Conservation (phyloP, 2,113 vertebrate species). For the Labrus mixtus region DNA sequence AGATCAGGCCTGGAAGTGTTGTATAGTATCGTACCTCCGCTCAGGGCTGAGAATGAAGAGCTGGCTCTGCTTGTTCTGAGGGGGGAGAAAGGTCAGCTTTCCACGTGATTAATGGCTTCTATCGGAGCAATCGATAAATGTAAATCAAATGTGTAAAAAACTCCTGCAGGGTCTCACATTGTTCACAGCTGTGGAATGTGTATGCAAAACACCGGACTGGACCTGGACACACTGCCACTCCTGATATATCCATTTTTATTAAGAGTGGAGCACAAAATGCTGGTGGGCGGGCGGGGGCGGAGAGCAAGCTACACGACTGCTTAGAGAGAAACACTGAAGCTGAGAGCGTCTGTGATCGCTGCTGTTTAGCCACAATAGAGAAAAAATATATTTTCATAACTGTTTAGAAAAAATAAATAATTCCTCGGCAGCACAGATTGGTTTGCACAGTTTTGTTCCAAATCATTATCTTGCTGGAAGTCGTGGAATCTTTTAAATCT, state of each 20-base stretch:
- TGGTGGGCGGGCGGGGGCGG: conserved; percentile 11
- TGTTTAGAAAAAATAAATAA: conserved; percentile 40
- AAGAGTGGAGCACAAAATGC: conserved; percentile 21
- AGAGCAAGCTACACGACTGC: neutral
- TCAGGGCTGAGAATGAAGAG: conserved; percentile 57
- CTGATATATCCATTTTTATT: conserved; percentile 55
- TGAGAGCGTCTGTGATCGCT: neutral
- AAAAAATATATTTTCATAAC: conserved; percentile 37
- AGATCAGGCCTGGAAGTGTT: neutral
- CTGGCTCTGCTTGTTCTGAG: conserved; percentile 38
- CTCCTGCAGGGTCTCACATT: conserved; percentile 59
- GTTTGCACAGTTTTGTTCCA: conserved; percentile 48
- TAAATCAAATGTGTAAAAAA: conserved; percentile 77
- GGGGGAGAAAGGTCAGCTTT: conserved; percentile 58
- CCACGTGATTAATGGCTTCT: conserved; percentile 72
- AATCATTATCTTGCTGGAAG: conserved; percentile 65
- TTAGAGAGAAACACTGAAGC: neutral
- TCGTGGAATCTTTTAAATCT: conserved; percentile 52
- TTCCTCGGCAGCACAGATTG: conserved; percentile 46
- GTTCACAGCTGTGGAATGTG: conserved; percentile 13
- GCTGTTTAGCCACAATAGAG: conserved; percentile 8
- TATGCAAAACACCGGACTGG: conserved; percentile 2
- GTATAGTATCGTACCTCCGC: conserved; percentile 6
- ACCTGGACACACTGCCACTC: conserved; percentile 39
- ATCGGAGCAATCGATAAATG: conserved; percentile 78